These are phyloP conservation scores for Lasioglossum leucozonium DNA, from an alignment of 2,888 invertebrate species.

Conservation along the genomic window DNA sequence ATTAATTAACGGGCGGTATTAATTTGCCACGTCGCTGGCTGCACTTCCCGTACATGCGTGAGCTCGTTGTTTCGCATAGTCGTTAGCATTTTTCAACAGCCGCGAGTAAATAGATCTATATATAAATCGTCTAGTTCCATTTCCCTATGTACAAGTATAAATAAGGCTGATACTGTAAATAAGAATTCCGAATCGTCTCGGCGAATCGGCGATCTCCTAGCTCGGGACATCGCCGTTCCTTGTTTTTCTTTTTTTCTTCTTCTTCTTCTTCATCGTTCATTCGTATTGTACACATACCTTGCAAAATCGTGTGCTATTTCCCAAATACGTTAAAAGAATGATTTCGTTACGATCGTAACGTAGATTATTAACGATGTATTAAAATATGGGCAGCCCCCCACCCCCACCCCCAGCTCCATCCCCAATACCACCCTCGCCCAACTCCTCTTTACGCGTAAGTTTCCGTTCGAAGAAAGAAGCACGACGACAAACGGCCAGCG, in stretches of 20 bases:
- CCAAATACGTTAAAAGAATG: constrained; percentile 39
- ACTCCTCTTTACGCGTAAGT: constrained; percentile 27
- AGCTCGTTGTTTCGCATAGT: constrained; percentile 14
- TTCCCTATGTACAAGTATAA: constrained; percentile 61
- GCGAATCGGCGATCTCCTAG: constrained; percentile 37
- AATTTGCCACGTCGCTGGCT: constrained; percentile 10
- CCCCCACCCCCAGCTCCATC: neutral
- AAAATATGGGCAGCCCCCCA: constrained; percentile 32
- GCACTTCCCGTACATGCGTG: neutral
- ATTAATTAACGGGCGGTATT: neutral
- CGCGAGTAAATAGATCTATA: constrained; percentile 35
- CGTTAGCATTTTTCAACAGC: constrained; percentile 13
- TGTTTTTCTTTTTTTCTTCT: constrained; percentile 24
- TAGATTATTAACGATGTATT: constrained; percentile 42
- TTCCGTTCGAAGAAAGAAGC: constrained; percentile 3
- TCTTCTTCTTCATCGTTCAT: constrained; percentile 41
- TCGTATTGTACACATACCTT: constrained; percentile 53
- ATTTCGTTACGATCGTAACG: constrained; percentile 39
- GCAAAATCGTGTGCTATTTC: constrained; percentile 51
- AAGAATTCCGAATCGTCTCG: constrained; percentile 54
- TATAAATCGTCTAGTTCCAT: constrained; percentile 56
- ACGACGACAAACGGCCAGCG: constrained; percentile 1
- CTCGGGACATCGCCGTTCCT: constrained; percentile 17
- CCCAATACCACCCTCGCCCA: too few species aligned
- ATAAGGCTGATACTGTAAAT: constrained; percentile 69